These are phyloP conservation scores for Zaprionus gabonicus DNA, from an alignment of 1,140 invertebrate genomes.

Conservation along the genomic window DNA sequence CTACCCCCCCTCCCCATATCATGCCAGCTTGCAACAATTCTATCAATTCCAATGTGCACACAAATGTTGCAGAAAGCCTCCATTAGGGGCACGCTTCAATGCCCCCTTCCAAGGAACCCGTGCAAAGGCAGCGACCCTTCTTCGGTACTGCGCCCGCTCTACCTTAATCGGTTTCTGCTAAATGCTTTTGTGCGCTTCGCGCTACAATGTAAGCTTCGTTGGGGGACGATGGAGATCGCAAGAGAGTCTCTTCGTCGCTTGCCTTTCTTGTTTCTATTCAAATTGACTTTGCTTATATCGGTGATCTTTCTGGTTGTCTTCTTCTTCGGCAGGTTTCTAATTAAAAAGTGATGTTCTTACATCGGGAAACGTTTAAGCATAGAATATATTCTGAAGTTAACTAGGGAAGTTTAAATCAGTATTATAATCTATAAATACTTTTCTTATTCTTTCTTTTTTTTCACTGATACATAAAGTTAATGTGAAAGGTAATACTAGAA, in stretches of 20 bases:
- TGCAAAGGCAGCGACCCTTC: not conserved
- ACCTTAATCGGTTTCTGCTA: conserved; percentile 17
- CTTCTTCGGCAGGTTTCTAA: not conserved
- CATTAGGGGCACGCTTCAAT: conserved; percentile 74
- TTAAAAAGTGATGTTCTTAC: too few species aligned
- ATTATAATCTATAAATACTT: too few species aligned
- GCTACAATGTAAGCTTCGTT: not conserved
- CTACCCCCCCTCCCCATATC: not conserved
- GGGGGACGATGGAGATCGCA: not conserved
- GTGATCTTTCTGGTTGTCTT: not conserved
- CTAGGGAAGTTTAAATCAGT: too few species aligned
- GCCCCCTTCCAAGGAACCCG: conserved; percentile 35
- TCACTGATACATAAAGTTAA: too few species aligned
- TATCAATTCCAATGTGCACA: conserved; percentile 61
- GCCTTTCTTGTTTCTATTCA: not conserved
- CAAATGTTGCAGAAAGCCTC: conserved; percentile 53
- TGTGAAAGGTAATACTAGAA: too few species aligned
- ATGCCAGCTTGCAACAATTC: conserved; percentile 55
- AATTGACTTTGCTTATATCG: conserved; percentile 3
- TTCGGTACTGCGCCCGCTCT: not conserved
- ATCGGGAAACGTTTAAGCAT: too few species aligned
- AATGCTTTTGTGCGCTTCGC: not conserved
- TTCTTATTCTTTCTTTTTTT: too few species aligned
- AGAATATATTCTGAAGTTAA: too few species aligned
- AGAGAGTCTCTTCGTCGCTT: not conserved